These are phyloP conservation scores for Acanthosepion pharaonis DNA, from an alignment of 2,888 invertebrate genomes.

Conservation along the genomic window DNA sequence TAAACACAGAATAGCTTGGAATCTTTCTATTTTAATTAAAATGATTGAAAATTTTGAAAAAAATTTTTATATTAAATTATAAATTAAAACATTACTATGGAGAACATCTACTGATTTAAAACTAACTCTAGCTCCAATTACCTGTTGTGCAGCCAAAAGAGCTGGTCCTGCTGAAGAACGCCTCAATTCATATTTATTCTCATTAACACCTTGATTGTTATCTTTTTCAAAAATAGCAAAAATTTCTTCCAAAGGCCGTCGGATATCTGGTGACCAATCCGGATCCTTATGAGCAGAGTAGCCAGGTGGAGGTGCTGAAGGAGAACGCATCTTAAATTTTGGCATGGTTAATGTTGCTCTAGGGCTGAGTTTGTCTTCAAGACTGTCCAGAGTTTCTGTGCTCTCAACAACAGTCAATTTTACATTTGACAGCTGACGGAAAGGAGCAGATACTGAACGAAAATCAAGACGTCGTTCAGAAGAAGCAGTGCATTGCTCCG, in stretches of 20 bases:
- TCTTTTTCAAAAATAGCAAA: slow-evolving; percentile 52
- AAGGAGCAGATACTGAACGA: slow-evolving; percentile 64
- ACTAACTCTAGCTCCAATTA: slow-evolving; percentile 49
- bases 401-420: slow-evolving; percentile 49
- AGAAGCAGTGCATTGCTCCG: background rate
- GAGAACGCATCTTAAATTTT: slow-evolving; percentile 58
- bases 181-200: slow-evolving; percentile 55
- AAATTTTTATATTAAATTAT: too few relatives aligned
- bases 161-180: slow-evolving; percentile 60
- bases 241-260: slow-evolving; percentile 46
- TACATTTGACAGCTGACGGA: slow-evolving; percentile 54
- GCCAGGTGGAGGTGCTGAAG: slow-evolving; percentile 63
- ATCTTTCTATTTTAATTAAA: too few relatives aligned
- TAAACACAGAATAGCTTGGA: too few relatives aligned
- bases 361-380: slow-evolving; percentile 65
- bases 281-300: slow-evolving; percentile 37
- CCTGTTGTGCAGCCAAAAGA: slow-evolving; percentile 53
- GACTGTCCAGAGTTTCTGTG: background rate
- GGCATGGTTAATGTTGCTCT: slow-evolving; percentile 59
- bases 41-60: too few relatives aligned
- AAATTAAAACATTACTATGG: too few relatives aligned
- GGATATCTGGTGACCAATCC: slow-evolving; percentile 36
- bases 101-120: too few relatives aligned
- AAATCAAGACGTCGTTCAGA: slow-evolving; percentile 45
- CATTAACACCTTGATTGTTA: slow-evolving; percentile 50